Percentiles rank a stretch among this genome's conserved stretches.
These are phyloP conservation scores for Vipera latastei DNA, from an alignment of 2,797 vertebrate species.

Conservation along the genomic window DNA sequence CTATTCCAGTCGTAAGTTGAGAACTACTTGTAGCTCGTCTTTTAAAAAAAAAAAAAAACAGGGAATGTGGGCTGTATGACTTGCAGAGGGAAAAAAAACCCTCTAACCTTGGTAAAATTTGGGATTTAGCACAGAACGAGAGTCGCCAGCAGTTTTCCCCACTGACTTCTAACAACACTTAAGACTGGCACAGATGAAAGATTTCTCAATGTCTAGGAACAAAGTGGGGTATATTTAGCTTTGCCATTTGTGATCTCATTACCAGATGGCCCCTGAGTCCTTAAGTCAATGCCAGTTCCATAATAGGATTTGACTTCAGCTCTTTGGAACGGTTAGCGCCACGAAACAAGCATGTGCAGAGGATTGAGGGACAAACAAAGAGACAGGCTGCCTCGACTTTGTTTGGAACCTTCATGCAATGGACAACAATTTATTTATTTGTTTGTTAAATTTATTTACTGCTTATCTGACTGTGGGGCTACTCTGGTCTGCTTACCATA, in stretches of 20 bases:
- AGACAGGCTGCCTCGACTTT: not conserved
- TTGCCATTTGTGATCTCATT: constrained; percentile 63
- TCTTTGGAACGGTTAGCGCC: constrained; percentile 54
- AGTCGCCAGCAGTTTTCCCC: constrained; percentile 26
- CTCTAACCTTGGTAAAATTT: not conserved
- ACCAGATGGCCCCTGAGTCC: constrained; percentile 72
- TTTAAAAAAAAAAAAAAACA: not conserved
- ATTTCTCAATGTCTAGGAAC: constrained; percentile 54
- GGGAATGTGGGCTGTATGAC: not conserved
- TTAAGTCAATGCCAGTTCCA: constrained; percentile 76
- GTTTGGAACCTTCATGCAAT: not conserved
- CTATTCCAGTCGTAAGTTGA: not conserved
- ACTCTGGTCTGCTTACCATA: not conserved
- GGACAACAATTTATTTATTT: not conserved
- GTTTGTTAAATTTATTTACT: not conserved
- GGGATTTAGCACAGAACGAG: not conserved
- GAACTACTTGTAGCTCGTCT: not conserved
- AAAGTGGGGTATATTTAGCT: constrained; percentile 67
- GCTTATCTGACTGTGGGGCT: not conserved
- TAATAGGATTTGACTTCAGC: constrained; percentile 80
- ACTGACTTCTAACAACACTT: constrained; percentile 45
- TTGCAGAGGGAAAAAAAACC: not conserved
- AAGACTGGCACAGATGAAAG: constrained; percentile 51
- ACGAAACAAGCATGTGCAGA: constrained; percentile 47
- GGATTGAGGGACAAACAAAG: not conserved